Evolutionary conservation across 2,113 vertebrate genomes (phyloP).

Genomic region (Crotalus helleri): DNA sequence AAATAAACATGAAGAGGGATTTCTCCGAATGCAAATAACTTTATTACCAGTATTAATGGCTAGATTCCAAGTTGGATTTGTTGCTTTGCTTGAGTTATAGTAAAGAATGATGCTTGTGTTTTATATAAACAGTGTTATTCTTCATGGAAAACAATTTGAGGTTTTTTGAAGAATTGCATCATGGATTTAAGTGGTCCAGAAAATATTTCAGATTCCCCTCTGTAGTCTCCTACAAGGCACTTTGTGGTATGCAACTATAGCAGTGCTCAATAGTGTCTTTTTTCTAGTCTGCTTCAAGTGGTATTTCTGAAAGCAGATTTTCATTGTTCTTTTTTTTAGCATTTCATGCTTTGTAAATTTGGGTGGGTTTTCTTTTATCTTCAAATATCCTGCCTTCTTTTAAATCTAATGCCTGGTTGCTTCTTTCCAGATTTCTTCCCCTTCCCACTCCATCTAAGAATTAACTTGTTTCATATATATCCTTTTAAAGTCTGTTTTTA

Average conservation of each 20-base stretch:
- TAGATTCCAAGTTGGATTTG: not conserved
- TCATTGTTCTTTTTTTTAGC: not conserved
- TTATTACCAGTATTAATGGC: conserved; percentile 13
- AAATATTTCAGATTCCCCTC: not conserved
- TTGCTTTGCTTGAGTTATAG: not conserved
- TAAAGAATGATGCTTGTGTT: not conserved
- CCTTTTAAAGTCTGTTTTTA: not conserved
- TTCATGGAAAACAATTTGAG: conserved; percentile 1
- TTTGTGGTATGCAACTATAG: not conserved
- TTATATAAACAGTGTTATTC: not conserved
- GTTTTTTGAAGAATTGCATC: conserved; percentile 22
- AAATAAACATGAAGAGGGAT: not conserved
- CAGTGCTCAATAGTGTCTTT: not conserved
- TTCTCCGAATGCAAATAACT: not conserved
- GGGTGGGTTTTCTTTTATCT: conserved; percentile 15
- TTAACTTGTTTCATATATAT: not conserved
- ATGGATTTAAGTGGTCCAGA: conserved; percentile 3
- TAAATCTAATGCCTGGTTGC: not conserved
- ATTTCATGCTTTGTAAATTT: conserved; percentile 5
- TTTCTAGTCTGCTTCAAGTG: not conserved
- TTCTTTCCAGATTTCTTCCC: not conserved
- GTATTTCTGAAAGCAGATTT: conserved; percentile 27
- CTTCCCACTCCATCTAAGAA: not conserved
- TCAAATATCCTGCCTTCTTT: not conserved
- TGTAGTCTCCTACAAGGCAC: not conserved